Base-by-base conservation (phyloP, 2,113 vertebrate genomes). In the Stegostoma tigrinum region DNA sequence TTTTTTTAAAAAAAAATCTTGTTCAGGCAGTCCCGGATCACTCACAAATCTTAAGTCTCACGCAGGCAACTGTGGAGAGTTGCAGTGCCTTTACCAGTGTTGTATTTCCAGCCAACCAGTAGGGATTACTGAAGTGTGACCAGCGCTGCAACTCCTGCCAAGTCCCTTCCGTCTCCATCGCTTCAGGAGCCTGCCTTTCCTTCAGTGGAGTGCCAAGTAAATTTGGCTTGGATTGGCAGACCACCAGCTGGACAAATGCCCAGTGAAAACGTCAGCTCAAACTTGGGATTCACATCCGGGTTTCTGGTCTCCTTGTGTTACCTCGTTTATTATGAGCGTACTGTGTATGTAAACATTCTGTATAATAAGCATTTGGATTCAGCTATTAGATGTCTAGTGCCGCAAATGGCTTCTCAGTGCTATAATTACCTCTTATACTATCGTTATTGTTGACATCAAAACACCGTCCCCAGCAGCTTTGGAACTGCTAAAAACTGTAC, bases 361-460 rank as follows among this genome's bases (percentile, higher is more conserved):
- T 30, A 38, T 72, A 94, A 70, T 94, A 94, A 68, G 42, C 67
- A 45, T 70, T 95, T 17, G 14, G 24, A 72, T 72, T 72, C 48
- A 45, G 94, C 45, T 75, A 72, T 95, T 95, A 72, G 94, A 95
- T 45, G 24, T 27, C 72, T 24, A 48, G 12, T 95, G 42, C 24
- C 42, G 30, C 66, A 95, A 48, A 94, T 45, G 66, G 42, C 66
- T 70, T 67, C 34, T 95, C 94, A 52, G 66, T 30, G 68, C 94
- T 72, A 72, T 48, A 70, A 72, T 95, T 95, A 68, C 48, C 67
- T 8, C 93, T 34, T 93, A 83, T 83, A 55, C 0, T 34, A 34
- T 95, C 48, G 68, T 72, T 48, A 72, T 95, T 95, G 94, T 72
- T 95, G 94, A 95, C 94, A 95, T 52, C 45, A 95, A 72, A 95